Conservation (phyloP, 2,113 vertebrate species). For the Seriola dumerili region DNA sequence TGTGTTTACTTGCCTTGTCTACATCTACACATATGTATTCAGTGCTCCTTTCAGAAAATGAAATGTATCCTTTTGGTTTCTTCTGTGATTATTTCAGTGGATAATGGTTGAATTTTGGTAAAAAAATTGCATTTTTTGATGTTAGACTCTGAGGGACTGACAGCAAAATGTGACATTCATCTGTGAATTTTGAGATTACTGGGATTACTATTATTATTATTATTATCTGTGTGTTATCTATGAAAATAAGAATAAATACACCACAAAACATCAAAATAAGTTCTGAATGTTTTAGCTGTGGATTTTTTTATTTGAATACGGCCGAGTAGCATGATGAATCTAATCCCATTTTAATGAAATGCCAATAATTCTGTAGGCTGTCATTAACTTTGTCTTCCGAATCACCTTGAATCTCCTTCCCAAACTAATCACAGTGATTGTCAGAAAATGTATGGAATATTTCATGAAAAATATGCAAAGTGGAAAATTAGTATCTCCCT, state of each 20-base stretch:
- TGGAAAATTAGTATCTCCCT: conserved; percentile 48
- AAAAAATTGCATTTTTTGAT: background rate
- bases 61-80: background rate
- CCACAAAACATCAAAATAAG: background rate
- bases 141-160: background rate
- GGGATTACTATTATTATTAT: background rate
- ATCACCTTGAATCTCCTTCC: conserved; percentile 57
- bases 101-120: background rate
- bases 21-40: background rate
- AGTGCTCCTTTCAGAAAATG: background rate
- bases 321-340: background rate
- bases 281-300: background rate
- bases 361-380: conserved; percentile 22
- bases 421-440: conserved; percentile 50
- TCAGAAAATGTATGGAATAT: conserved; percentile 41
- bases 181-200: background rate
- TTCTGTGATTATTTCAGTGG: background rate
- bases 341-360: conserved; percentile 19
- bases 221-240: background rate
- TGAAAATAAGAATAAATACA: background rate
- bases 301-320: background rate
- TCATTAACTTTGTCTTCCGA: conserved; percentile 30
- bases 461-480: conserved; percentile 54
- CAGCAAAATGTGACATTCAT: background rate
- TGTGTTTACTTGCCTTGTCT: background rate